A percentile compares a stretch with the other conserved stretches of the same genome.
phyloP scores from a whole-genome alignment of 2,113 vertebrate species.

The Delphinapterus leucas region DNA sequence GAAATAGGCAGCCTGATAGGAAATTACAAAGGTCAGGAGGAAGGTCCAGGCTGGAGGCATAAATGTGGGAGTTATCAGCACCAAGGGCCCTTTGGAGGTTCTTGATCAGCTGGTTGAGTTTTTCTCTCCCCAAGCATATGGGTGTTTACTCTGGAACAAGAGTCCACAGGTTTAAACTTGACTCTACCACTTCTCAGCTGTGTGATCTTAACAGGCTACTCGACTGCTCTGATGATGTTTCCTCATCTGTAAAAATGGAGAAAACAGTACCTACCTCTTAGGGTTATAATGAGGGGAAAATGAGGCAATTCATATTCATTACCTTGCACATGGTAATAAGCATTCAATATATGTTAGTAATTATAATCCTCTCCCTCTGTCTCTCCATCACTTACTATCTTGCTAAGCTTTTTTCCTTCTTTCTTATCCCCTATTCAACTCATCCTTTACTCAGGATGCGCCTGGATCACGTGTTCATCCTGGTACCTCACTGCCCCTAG shows the following conservation, averaged over 20 bases:
- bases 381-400: not conserved
- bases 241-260: not conserved
- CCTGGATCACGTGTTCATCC: not conserved
- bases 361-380: not conserved
- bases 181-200: not conserved
- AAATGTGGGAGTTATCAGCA: not conserved
- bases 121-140: not conserved
- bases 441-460: not conserved
- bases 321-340: not conserved
- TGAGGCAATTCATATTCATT: not conserved
- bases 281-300: not conserved
- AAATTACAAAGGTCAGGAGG: no score
- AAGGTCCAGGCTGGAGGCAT: not conserved
- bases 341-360: not conserved
- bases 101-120: not conserved
- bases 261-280: not conserved
- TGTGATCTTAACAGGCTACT: not conserved
- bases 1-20: accelerated
- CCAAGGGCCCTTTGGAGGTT: not conserved
- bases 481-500: not conserved
- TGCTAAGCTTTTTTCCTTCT: not conserved
- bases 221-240: not conserved
- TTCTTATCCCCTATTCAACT: not conserved
- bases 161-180: not conserved
- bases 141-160: not conserved